Evolutionary conservation across 2,888 invertebrate genomes (phyloP).

Genomic region (Eupithecia inturbata): DNA sequence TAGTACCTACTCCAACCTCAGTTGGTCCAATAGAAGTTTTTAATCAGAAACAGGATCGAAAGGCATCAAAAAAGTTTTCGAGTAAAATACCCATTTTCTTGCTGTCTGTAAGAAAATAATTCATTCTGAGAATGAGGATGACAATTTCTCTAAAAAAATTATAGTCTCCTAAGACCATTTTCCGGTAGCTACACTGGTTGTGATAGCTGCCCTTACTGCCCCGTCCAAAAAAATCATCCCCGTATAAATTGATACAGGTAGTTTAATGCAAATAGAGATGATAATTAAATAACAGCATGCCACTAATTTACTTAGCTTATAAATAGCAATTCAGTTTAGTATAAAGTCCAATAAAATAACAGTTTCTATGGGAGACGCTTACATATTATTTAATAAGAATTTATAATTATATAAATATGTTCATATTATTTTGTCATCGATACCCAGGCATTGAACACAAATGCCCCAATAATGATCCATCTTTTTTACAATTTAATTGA

Average conservation of each 20-base stretch:
- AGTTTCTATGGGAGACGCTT: background rate
- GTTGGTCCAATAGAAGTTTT: too few relatives aligned
- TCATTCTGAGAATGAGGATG: too few relatives aligned
- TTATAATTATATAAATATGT: background rate
- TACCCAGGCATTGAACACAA: background rate
- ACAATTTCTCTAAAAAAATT: too few relatives aligned
- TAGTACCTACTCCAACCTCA: too few relatives aligned
- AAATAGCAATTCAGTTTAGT: background rate
- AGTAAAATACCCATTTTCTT: too few relatives aligned
- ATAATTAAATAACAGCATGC: background rate
- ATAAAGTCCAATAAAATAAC: background rate
- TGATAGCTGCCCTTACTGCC: too few relatives aligned
- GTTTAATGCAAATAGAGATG: background rate
- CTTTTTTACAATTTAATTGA: background rate
- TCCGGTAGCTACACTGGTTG: too few relatives aligned
- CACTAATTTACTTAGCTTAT: background rate
- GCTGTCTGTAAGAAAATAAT: too few relatives aligned
- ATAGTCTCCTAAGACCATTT: too few relatives aligned
- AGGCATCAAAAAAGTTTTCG: too few relatives aligned
- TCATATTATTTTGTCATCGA: background rate
- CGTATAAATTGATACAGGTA: background rate
- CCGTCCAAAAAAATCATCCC: too few relatives aligned
- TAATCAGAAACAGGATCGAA: too few relatives aligned
- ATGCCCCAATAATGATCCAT: background rate
- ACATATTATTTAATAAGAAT: background rate